Evolutionary conservation across 1,140 invertebrate genomes (phyloP).

Genomic region (Latrodectus geometricus): DNA sequence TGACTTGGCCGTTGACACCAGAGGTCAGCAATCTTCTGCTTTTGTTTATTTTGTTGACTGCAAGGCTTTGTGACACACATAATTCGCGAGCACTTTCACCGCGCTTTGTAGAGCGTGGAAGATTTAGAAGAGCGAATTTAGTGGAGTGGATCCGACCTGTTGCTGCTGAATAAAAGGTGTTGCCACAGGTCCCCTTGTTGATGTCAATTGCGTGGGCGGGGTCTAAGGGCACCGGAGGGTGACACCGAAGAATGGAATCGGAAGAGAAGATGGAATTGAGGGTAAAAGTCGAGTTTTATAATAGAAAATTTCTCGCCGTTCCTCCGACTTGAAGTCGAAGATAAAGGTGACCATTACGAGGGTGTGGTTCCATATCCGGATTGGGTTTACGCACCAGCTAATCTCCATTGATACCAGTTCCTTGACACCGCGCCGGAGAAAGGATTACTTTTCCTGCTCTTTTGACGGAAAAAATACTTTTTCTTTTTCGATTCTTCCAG

Average conservation of each 20-base stretch:
- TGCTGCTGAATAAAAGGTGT: conserved; percentile 18
- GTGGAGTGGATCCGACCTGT: conserved; percentile 49
- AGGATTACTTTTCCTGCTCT: conserved; percentile 40
- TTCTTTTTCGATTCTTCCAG: background rate
- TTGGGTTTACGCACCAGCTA: conserved; percentile 37
- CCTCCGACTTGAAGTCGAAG: conserved; percentile 1
- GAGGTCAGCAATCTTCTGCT: background rate
- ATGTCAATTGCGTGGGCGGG: conserved; percentile 49
- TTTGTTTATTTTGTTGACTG: background rate
- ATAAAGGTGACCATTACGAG: conserved; percentile 45
- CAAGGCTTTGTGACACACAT: conserved; percentile 37
- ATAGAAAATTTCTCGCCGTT: conserved; percentile 17
- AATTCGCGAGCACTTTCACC: conserved; percentile 45
- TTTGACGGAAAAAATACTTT: conserved; percentile 1
- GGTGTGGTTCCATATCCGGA: conserved; percentile 51
- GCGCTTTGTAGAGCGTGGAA: conserved; percentile 59
- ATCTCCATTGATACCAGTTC: conserved; percentile 56
- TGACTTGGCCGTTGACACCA: conserved; percentile 48
- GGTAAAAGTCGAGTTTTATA: conserved; percentile 58
- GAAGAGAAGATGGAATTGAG: conserved; percentile 38
- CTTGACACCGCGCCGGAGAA: conserved; percentile 43
- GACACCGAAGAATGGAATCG: conserved; percentile 34
- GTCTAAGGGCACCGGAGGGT: conserved; percentile 28
- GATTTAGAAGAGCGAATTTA: conserved; percentile 35
- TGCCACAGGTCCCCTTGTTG: conserved; percentile 10